Evolutionary conservation across 2,888 invertebrate species (phyloP).

Genomic region (Eugnorisma glareosa): DNA sequence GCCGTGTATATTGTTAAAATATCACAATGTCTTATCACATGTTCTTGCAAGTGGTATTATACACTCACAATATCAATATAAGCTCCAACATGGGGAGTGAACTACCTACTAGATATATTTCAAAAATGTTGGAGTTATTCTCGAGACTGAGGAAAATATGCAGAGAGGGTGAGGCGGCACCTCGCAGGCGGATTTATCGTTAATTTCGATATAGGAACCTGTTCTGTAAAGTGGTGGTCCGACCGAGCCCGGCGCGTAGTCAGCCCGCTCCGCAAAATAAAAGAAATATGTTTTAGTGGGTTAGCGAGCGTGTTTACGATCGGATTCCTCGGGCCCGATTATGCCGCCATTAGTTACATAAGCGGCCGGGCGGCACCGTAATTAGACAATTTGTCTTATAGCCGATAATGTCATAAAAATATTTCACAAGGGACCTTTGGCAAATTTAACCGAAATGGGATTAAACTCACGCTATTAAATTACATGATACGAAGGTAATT

Average conservation of each 20-base stretch:
- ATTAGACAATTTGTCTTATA: conserved; percentile 84
- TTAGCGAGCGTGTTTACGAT: conserved; percentile 89
- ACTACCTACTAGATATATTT: conserved; percentile 63
- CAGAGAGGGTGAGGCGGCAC: conserved; percentile 79
- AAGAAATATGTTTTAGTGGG: conserved; percentile 91
- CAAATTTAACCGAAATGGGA: conserved; percentile 49
- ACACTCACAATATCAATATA: conserved; percentile 41
- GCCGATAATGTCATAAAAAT: conserved; percentile 75
- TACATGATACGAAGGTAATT: neutral
- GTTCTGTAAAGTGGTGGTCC: conserved; percentile 83
- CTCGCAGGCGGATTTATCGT: conserved; percentile 84
- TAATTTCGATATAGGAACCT: conserved; percentile 87
- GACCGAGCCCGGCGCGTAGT: conserved; percentile 76
- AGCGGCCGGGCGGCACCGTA: conserved; percentile 78
- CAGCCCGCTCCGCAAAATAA: conserved; percentile 86
- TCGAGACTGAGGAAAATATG: conserved; percentile 80
- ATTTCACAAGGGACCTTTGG: conserved; percentile 61
- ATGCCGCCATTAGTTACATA: conserved; percentile 88
- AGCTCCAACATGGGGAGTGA: conserved; percentile 18
- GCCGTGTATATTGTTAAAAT: neutral
- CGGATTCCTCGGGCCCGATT: conserved; percentile 85
- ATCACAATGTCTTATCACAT: neutral
- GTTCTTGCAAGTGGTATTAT: conserved; percentile 16
- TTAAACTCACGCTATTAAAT: conserved; percentile 6
- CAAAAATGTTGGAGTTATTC: conserved; percentile 69